Base-by-base conservation (phyloP, 2,888 invertebrate species). In the Ennomos erosarius region DNA sequence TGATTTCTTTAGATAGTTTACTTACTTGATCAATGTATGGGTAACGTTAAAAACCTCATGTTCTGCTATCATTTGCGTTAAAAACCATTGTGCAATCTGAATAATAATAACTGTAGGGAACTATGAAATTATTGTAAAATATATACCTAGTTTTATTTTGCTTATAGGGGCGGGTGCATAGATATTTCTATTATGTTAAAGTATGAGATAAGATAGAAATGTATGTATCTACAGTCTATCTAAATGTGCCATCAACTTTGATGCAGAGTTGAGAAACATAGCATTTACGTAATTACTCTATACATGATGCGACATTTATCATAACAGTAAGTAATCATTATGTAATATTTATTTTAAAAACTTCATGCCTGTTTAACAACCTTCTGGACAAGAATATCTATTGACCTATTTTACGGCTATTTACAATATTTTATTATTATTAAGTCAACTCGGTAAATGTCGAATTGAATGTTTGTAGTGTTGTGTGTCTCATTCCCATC, bases 281-380 rank as follows among this genome's bases (percentile, higher is more conserved):
- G 55, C 54, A 59, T 59, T 59, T 58, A n/a, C n/a, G n/a, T n/a
- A 53, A 10, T 34, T 34, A 48, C 10, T 26, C 1, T 48, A 34
- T 16, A 42, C 10, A 33, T 37, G 36, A 33, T 11, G 33, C 12
- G 26, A 36, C 46, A 46, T 13, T 34, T 46, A 46, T 36, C 13
- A 36, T 3, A 4, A 2, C 34, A 0, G 11, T 35, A 34, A 33
- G 26, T 26, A 26, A 26, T 16, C 42, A 40, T 42, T 26, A 42
- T 6, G 26, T 26, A 26, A 26, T 26, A 26, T 26, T 10, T 42
- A 42, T 16, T 42, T 13, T 39, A 48, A 34, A 10, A 26, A 38
- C 38, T 39, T 38, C 1, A n/a, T 11, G 38, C 38, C 35, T 48
- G 38, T n/a, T 38, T 11, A 11, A n/a, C 45, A 45, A 12, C 35